Conservation (phyloP, 1,140 invertebrate genomes). For the Gryllus bimaculatus region DNA sequence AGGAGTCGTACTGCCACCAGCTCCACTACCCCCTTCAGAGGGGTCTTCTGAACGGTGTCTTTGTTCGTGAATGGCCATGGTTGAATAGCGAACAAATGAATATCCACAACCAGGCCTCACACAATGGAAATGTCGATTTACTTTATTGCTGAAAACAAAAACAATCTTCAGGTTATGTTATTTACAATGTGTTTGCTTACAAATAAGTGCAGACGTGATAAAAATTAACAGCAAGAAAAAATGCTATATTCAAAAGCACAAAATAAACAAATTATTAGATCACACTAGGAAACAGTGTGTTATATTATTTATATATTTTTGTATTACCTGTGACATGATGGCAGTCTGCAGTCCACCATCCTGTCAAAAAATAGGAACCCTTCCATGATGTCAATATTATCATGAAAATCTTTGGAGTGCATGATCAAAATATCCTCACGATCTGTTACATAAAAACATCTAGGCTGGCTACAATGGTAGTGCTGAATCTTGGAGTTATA, state of each 20-base stretch:
- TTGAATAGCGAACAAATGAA: constrained; percentile 62
- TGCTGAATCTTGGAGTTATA: constrained; percentile 48
- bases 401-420: constrained; percentile 75
- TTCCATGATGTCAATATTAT: constrained; percentile 68
- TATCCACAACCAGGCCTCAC: constrained; percentile 61
- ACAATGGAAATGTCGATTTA: constrained; percentile 70
- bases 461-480: constrained; percentile 62
- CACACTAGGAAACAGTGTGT: too few relatives aligned
- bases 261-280: too few relatives aligned
- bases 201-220: background rate
- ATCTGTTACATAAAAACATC: constrained; percentile 65
- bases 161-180: background rate
- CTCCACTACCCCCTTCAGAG: background rate
- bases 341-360: constrained; percentile 62
- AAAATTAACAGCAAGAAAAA: too few relatives aligned
- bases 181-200: background rate
- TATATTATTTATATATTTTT: too few relatives aligned
- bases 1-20: background rate
- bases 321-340: constrained; percentile 47
- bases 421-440: constrained; percentile 53
- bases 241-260: too few relatives aligned
- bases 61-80: constrained; percentile 63
- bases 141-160: constrained; percentile 45
- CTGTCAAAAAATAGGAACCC: constrained; percentile 74
- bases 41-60: constrained; percentile 35